These are phyloP conservation scores for Eristalis arbustorum DNA, from an alignment of 2,888 invertebrate species.

Conservation along the genomic window DNA sequence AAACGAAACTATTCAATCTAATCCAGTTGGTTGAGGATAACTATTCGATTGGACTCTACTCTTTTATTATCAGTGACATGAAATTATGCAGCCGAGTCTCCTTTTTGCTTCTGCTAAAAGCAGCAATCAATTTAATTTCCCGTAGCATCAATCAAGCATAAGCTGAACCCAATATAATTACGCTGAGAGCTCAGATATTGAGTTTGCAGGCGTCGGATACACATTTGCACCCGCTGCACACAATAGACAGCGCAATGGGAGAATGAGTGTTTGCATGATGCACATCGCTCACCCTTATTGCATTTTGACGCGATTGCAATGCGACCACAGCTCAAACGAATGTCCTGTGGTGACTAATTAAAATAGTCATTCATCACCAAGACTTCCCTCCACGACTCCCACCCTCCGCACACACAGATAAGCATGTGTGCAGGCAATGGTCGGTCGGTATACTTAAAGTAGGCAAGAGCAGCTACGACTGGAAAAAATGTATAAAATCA, in stretches of 20 bases:
- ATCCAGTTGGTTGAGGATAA: background rate
- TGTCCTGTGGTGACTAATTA: conserved; percentile 80
- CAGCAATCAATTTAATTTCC: conserved; percentile 69
- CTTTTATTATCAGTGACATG: background rate
- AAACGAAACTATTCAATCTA: background rate
- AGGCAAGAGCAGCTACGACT: conserved; percentile 43
- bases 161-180: conserved; percentile 68
- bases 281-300: conserved; percentile 37
- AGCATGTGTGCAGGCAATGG: background rate
- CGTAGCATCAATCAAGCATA: conserved; percentile 69
- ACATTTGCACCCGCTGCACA: background rate
- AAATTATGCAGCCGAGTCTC: background rate
- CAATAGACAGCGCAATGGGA: conserved; percentile 37
- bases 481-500: conserved; percentile 61
- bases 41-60: background rate
- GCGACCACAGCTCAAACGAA: conserved; percentile 74
- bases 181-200: conserved; percentile 44
- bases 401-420: no score
- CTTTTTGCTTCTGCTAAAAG: conserved; percentile 35
- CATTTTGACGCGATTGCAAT: conserved; percentile 65
- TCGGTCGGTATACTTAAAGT: conserved; percentile 28
- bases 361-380: conserved; percentile 80
- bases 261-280: conserved; percentile 1
- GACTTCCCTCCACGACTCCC: background rate
- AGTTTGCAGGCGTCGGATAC: background rate